Conservation (phyloP, 92 coral and sea anemone genomes). For the Hydrozoanthus gracilis region DNA sequence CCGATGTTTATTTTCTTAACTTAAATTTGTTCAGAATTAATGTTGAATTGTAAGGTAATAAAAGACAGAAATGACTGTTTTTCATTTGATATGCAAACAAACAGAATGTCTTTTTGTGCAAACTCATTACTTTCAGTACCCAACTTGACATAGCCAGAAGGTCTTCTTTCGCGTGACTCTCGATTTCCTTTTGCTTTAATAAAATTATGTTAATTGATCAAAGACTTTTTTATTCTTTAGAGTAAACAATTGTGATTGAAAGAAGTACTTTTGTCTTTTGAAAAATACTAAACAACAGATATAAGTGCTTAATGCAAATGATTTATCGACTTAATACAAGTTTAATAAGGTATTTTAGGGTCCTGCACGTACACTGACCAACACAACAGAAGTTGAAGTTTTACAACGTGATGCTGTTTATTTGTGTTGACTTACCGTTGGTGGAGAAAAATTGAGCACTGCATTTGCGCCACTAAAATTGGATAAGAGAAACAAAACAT, state of each 20-base stretch:
- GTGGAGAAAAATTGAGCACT: constrained; percentile 12
- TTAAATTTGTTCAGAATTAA: no score
- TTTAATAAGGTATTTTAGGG: background rate
- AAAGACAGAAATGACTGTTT: no score
- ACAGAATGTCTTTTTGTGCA: no score
- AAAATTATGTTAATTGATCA: no score
- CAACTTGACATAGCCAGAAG: no score
- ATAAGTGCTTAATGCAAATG: background rate
- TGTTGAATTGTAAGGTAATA: no score
- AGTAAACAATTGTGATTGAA: background rate
- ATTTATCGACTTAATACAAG: background rate
- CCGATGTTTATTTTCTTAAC: no score
- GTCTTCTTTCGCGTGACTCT: no score
- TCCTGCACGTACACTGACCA: background rate
- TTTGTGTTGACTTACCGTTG: constrained; percentile 9
- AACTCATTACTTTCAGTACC: no score
- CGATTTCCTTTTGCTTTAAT: no score
- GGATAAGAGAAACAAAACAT: background rate
- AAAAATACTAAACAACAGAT: background rate
- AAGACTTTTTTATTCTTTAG: background rate
- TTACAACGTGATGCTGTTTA: background rate
- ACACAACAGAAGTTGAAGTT: background rate
- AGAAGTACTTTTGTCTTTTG: background rate
- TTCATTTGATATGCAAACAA: no score
- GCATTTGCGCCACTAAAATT: constrained; percentile 42